Evolutionary conservation across 2,888 invertebrate species (phyloP), one percentile per base, ranked within the genome.

Genomic region (Drosophila neonasuta): DNA sequence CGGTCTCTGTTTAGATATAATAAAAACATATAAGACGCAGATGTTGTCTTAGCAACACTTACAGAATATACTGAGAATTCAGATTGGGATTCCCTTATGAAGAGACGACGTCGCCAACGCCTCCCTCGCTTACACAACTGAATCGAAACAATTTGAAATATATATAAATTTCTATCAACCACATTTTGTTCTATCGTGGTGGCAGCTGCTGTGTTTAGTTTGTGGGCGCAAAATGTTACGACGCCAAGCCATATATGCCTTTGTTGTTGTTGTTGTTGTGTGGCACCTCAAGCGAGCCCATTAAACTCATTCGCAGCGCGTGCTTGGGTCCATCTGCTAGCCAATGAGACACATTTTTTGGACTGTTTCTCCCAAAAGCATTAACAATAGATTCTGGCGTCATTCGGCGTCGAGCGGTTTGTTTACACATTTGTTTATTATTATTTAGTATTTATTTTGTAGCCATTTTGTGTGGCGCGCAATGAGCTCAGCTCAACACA

Each of bases 401-500:
- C 80, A 80, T 79, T 61, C 13, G 13, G 13, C 13, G 13, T 63
- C 51, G 69, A 66, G 67, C 64, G 49, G 68, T 76, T 74, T 78
- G 80, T 80, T 79, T 84, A 72, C 69, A 68, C 51, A 60, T 68
- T 70, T 71, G 59, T 77, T 76, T 71, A 68, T 74, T 65, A 66
- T 56, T 69, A 49, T 64, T 65, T 39, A 46, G 17, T 73, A 57
- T 71, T 69, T 46, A 48, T 58, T 59, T 57, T 70, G 66, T 77
- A 55, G 57, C 68, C 72, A 69, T 24, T 24, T 24, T 24, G 24
- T 24, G 24, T 24, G 24, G 24, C 24, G 64, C 69, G 64, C 71
- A 71, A 80, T 80, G 84, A 80, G 76, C 80, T 83, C 80, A 80
- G 80, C 83, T 76, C 24, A 24, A 6, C 24, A 52, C 54, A 13